Conservation (phyloP, 2,797 vertebrate genomes). For the Eleutherodactylus coqui region DNA sequence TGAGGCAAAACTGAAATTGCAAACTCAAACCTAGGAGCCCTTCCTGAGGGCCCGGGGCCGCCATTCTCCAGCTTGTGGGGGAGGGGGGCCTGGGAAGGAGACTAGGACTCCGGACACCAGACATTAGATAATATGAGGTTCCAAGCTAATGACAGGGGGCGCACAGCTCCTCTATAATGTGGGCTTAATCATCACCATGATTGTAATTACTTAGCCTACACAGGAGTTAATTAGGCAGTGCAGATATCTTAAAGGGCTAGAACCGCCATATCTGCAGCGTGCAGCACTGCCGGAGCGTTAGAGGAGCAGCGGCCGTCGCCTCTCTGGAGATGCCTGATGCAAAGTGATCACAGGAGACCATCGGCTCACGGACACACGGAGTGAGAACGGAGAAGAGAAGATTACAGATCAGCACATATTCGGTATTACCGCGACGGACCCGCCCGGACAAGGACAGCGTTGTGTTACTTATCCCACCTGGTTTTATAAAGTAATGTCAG, state of each 20-base stretch:
- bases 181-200: conserved; percentile 11
- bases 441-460: too few species aligned
- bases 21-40: background rate
- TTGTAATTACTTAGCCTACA: conserved; percentile 1
- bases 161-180: conserved; percentile 9
- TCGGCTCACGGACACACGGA: too few species aligned
- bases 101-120: background rate
- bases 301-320: too few species aligned
- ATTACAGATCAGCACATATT: too few species aligned
- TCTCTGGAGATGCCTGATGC: too few species aligned
- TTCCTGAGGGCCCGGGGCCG: background rate
- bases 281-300: too few species aligned
- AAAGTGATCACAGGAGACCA: too few species aligned
- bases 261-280: background rate
- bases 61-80: background rate
- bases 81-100: background rate
- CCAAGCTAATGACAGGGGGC: background rate
- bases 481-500: too few species aligned
- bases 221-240: conserved; percentile 20
- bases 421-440: too few species aligned
- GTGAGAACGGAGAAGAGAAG: too few species aligned
- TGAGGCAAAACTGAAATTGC: background rate
- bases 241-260: background rate
- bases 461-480: too few species aligned
- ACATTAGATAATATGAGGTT: background rate